A percentile compares a stretch with the other conserved stretches of the same genome.
These are phyloP conservation scores for Nothoprocta pentlandii DNA, from an alignment of 2,113 vertebrate genomes.

Conservation along the genomic window DNA sequence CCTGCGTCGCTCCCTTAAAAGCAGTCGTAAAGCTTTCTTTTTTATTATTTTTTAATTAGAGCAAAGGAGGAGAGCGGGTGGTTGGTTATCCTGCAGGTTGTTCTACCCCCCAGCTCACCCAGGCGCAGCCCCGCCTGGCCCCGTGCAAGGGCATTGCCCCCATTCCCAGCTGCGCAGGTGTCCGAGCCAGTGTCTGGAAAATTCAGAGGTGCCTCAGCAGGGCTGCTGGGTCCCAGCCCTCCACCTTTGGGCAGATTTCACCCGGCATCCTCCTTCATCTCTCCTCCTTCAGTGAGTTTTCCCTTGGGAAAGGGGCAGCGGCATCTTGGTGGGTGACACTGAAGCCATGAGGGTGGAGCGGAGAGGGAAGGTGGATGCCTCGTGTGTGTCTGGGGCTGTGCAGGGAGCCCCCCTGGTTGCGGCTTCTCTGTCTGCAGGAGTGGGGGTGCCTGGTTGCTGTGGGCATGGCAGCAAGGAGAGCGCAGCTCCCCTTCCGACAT, in stretches of 20 bases:
- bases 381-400: neutral
- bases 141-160: neutral
- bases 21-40: neutral
- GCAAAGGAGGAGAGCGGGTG: rapidly evolving
- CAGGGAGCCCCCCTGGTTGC: neutral
- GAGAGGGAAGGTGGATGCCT: neutral
- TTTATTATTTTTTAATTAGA: no score
- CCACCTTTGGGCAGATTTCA: neutral
- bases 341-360: neutral
- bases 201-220: rapidly evolving
- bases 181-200: neutral
- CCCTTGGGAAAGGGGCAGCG: neutral
- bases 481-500: neutral
- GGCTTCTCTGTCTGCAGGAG: neutral
- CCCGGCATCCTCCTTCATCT: neutral
- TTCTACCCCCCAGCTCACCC: rapidly evolving
- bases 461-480: neutral
- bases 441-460: neutral
- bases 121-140: no score
- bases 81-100: no score
- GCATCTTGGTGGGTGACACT: rapidly evolving
- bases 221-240: neutral
- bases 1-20: neutral
- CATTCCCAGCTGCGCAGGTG: rapidly evolving
- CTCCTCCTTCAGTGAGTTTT: neutral